Conservation (phyloP, 2,113 vertebrate genomes). For the Rhynchopsitta pachyrhyncha region DNA sequence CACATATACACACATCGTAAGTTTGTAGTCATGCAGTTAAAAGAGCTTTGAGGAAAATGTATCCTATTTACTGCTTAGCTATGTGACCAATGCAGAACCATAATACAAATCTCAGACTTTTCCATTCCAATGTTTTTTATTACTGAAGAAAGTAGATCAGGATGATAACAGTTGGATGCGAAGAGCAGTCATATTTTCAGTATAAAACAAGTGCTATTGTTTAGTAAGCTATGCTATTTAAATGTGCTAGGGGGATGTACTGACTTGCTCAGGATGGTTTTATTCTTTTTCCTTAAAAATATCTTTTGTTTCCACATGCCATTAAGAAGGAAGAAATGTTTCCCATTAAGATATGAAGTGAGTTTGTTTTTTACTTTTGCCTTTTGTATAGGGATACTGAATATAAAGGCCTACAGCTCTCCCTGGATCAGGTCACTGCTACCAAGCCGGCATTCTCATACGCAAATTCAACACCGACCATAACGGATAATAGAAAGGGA, state of each 20-base stretch:
- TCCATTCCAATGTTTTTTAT: neutral
- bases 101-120: neutral
- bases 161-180: conserved; percentile 17
- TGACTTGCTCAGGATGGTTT: neutral
- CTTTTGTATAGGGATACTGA: conserved; percentile 88
- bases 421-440: conserved; percentile 90
- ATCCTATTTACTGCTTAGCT: neutral
- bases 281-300: neutral
- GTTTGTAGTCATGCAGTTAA: neutral
- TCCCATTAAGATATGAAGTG: conserved; percentile 21
- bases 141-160: conserved; percentile 7
- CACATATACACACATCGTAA: neutral
- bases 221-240: neutral
- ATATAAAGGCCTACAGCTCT: conserved; percentile 96
- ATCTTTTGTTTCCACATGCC: neutral
- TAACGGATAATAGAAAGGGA: conserved; percentile 83
- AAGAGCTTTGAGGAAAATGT: neutral
- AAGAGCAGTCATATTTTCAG: neutral
- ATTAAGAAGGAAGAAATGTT: neutral
- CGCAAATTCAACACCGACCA: conserved; percentile 79
- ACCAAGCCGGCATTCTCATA: conserved; percentile 87
- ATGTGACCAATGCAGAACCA: neutral
- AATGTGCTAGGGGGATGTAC: neutral
- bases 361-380: conserved; percentile 58
- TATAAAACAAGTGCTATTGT: neutral